These are phyloP conservation scores for Cladorhizidae sp. DNA, from an alignment of 37 sponge, comb jelly and placozoan genomes.

Conservation along the genomic window DNA sequence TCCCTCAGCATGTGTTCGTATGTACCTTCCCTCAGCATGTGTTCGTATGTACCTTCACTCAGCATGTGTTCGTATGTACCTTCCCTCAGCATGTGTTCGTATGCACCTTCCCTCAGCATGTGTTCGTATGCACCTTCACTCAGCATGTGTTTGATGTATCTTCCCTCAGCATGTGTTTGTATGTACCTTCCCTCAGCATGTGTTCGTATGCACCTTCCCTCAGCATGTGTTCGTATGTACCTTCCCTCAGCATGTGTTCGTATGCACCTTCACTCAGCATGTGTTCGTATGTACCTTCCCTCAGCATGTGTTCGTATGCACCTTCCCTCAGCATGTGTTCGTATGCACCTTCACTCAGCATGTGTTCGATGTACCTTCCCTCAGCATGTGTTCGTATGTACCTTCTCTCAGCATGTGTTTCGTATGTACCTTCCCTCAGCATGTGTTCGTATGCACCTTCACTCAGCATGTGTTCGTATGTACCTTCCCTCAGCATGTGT, in stretches of 20 bases:
- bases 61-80: constrained; percentile 32
- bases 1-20: constrained; percentile 11
- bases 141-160: constrained; percentile 31
- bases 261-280: constrained; percentile 37
- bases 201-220: constrained; percentile 31
- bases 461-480: constrained; percentile 8
- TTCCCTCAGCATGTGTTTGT: constrained; percentile 18
- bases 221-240: constrained; percentile 22
- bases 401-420: constrained; percentile 38
- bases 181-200: constrained; percentile 38
- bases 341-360: constrained; percentile 40
- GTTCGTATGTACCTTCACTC: constrained; percentile 34
- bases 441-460: constrained; percentile 35
- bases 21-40: constrained; percentile 38
- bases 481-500: constrained; percentile 36
- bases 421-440: constrained; percentile 30
- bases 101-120: constrained; percentile 38
- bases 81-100: constrained; percentile 12
- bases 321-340: constrained; percentile 33
- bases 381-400: too few relatives aligned
- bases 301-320: constrained; percentile 10
- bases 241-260: constrained; percentile 25
- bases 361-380: too few relatives aligned
- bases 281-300: constrained; percentile 30
- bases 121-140: constrained; percentile 31